Evolutionary conservation across 2,797 vertebrate species (phyloP), one percentile per base, ranked within the genome.

Genomic region (Peromyscus melanophrys): DNA sequence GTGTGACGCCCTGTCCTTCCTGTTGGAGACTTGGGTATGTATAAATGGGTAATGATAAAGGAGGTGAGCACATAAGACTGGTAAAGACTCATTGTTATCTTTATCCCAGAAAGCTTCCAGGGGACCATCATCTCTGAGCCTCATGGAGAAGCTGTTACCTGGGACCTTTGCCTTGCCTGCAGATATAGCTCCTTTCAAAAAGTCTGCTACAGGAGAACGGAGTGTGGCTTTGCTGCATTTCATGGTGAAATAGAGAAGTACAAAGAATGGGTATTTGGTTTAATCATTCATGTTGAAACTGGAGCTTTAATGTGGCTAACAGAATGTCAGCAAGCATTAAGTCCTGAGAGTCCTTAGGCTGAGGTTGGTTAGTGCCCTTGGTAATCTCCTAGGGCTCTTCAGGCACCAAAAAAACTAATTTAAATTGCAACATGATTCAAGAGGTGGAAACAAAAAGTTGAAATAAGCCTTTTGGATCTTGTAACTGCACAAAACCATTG

Each of bases 381-480:
- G 63, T 6, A 6, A 55, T 12, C 0, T 46, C 40, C 57, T 49
- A 10, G 25, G 8, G 29, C 3, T 37, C 84, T 59, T 37, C 17
- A 40, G 3, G 34, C 16, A 19, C 83, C 55, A 55, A 25, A 14
- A 77, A 61, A 73, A 61, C 46, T 43, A 40, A 89, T 27, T 84
- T 63, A 80, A 81, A 78, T 17, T 59, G 23, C 49, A 92, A 16
- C 40, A 34, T 6, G 52, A 90, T 69, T 87, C 87, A 61, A 75
- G 3, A n/a, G 31, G 10, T 40, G 49, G 83, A 84, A 81, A 80
- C 75, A 87, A 57, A 87, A 96, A 83, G 55, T 49, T 80, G 67
- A 80, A 95, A 90, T 80, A 71, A 93, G 67, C 34, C 29, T 55
- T 88, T 92, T 80, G 92, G 88, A 86, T 86, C 55, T 69, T 29